Percentiles rank a stretch among this genome's conserved stretches.
phyloP scores from a whole-genome alignment of 2,797 vertebrate genomes.

The Myotis pilosus region DNA sequence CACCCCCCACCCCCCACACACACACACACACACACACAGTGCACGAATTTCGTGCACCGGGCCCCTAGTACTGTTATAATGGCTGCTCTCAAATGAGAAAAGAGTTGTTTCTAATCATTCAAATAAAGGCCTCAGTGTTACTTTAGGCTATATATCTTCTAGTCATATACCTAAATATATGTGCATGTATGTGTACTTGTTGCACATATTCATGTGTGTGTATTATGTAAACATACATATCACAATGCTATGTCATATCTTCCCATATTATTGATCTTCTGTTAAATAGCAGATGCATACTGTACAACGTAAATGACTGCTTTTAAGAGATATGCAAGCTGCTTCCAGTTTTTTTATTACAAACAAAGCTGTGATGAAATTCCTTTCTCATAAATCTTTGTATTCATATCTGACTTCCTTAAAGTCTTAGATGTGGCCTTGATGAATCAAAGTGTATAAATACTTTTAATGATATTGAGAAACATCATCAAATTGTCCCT shows the following conservation, averaged over 20 bases:
- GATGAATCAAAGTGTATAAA: not conserved
- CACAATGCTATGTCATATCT: not conserved
- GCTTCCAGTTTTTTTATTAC: not conserved
- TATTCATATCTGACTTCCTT: not conserved
- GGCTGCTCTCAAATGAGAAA: not conserved
- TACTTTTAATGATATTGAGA: not conserved
- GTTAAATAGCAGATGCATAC: not conserved
- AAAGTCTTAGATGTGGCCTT: not conserved
- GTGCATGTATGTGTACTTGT: not conserved
- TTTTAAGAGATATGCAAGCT: not conserved
- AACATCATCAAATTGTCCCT: not conserved
- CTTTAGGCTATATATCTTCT: not conserved
- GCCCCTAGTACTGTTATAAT: not conserved
- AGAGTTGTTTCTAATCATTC: not conserved
- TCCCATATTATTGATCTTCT: not conserved
- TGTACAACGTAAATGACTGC: not conserved
- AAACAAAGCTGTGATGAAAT: not conserved
- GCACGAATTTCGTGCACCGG: too few species aligned
- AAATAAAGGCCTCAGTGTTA: not conserved
- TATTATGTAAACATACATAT: not conserved
- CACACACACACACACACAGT: too few species aligned
- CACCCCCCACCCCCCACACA: too few species aligned
- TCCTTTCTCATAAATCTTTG: conserved; percentile 1
- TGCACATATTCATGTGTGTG: not conserved
- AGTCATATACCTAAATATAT: not conserved